Conservation (phyloP, 2,888 invertebrate species). For the Caenorhabditis sp. region DNA sequence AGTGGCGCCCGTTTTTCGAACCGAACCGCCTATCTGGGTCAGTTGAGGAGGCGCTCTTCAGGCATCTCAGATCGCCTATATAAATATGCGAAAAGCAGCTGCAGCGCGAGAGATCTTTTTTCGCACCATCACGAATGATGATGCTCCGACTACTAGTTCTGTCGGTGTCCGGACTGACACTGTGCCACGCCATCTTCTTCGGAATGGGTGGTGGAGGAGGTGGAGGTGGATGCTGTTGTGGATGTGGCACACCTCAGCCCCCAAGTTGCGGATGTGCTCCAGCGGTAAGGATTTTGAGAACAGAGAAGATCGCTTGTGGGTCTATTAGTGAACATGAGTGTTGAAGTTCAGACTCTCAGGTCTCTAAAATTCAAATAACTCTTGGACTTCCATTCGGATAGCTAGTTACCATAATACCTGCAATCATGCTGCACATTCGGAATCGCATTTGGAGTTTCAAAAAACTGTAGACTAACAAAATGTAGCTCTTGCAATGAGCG, state of each 20-base stretch:
- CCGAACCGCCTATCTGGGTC: constrained; percentile 58
- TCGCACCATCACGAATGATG: constrained; percentile 33
- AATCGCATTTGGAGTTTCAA: too few relatives aligned
- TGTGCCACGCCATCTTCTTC: constrained; percentile 52
- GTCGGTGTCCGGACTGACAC: constrained; percentile 15
- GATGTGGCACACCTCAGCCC: constrained; percentile 73
- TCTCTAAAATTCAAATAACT: too few relatives aligned
- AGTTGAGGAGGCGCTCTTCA: constrained; percentile 34
- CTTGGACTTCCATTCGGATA: too few relatives aligned
- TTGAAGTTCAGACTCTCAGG: too few relatives aligned
- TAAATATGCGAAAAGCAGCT: constrained; percentile 46
- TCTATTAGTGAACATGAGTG: too few relatives aligned
- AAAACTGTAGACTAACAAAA: too few relatives aligned
- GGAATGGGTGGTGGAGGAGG: constrained; percentile 68
- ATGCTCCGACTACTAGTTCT: constrained; percentile 45
- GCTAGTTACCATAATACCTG: too few relatives aligned
- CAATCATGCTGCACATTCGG: too few relatives aligned
- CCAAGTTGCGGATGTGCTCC: constrained; percentile 71
- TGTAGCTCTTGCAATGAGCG: too few relatives aligned
- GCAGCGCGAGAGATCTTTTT: constrained; percentile 45
- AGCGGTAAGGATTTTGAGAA: constrained; percentile 31
- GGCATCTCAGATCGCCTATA: constrained; percentile 44
- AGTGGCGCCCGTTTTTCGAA: constrained; percentile 29
- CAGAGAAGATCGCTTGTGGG: too few relatives aligned
- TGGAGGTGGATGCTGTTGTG: constrained; percentile 71